Conservation (phyloP, 2,888 invertebrate genomes). For the Ditula angustiorana region DNA sequence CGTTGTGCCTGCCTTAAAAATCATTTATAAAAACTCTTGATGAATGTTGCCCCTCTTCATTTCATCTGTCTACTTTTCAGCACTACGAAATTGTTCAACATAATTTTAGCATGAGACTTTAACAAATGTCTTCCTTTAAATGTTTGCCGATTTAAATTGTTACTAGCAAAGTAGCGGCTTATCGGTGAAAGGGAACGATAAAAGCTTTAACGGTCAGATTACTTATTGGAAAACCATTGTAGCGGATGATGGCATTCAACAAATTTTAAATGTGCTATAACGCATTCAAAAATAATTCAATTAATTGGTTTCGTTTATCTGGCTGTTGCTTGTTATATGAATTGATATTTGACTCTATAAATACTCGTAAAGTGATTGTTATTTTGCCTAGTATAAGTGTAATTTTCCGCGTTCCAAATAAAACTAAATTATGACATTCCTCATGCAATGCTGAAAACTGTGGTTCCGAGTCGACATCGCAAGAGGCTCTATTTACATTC, state of each 20-base stretch:
- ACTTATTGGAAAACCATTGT: slow-evolving; percentile 30
- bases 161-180: slow-evolving; percentile 17
- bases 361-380: neutral
- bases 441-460: slow-evolving; percentile 11
- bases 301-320: slow-evolving; percentile 14
- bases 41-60: slow-evolving; percentile 65
- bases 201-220: slow-evolving; percentile 30
- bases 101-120: slow-evolving; percentile 43
- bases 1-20: slow-evolving; percentile 73
- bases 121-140: slow-evolving; percentile 5
- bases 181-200: slow-evolving; percentile 22
- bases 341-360: neutral
- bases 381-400: neutral
- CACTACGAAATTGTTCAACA: slow-evolving; percentile 50
- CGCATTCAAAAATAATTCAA: slow-evolving; percentile 11
- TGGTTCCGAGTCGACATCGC: slow-evolving; percentile 7
- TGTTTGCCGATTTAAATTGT: slow-evolving; percentile 14
- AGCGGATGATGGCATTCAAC: slow-evolving; percentile 10
- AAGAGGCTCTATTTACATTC: slow-evolving; percentile 27
- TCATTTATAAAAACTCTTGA: slow-evolving; percentile 76
- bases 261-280: slow-evolving; percentile 14
- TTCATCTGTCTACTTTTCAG: slow-evolving; percentile 50
- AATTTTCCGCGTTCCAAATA: neutral
- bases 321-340: neutral
- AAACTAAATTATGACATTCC: slow-evolving; percentile 4